A percentile compares a stretch with the other conserved stretches of the same genome.
Evolutionary conservation across 2,113 vertebrate genomes (phyloP).

Genomic region (Mellivora capensis): DNA sequence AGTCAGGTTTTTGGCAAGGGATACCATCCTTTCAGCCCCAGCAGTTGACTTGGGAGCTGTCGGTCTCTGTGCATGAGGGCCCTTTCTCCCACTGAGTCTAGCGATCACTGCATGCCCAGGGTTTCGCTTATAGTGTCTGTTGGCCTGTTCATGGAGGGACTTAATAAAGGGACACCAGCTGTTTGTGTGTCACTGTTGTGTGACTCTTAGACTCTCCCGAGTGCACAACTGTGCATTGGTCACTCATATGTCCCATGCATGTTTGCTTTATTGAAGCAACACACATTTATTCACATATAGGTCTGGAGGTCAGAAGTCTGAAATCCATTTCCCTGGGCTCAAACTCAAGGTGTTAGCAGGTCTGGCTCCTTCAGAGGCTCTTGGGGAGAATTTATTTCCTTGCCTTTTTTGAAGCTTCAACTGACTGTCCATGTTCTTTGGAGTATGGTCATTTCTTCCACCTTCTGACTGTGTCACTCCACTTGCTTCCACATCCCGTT

Average conservation of each 20-base stretch:
- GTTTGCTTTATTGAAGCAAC: neutral
- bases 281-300: rapidly evolving
- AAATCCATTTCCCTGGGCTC: neutral
- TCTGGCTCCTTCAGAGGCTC: neutral
- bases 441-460: neutral
- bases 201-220: rapidly evolving
- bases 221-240: rapidly evolving
- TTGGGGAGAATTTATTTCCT: neutral
- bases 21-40: neutral
- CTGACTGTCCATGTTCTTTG: neutral
- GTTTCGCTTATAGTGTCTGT: neutral
- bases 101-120: neutral
- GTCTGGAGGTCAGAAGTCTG: neutral
- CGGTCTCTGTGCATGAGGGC: neutral
- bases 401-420: neutral
- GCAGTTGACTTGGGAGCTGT: neutral
- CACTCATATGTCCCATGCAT: neutral
- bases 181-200: rapidly evolving
- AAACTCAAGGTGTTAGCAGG: neutral
- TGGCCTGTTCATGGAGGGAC: neutral
- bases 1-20: slow-evolving; percentile 24
- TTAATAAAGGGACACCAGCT: neutral
- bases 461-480: rapidly evolving
- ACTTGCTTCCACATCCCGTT: rapidly evolving
- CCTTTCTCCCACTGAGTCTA: neutral